Evolutionary conservation across 1,140 invertebrate genomes (phyloP), one percentile per base, ranked within the genome.

Genomic region (Planococcus citri): DNA sequence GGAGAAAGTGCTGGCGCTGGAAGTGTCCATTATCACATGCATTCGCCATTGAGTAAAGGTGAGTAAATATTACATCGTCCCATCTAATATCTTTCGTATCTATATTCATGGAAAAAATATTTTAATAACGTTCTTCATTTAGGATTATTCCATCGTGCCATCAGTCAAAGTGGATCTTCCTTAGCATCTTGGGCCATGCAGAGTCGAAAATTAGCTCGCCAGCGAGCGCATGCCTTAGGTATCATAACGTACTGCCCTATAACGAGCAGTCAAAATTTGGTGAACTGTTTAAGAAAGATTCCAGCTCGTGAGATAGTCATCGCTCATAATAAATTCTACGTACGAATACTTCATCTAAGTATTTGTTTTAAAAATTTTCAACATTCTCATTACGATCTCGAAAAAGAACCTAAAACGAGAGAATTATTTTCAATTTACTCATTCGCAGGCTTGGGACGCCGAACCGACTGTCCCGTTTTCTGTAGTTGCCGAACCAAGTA

Each of bases 131-230:
- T 33, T 3, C 12, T 64, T 24, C 17, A 25, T 64, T 24, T 21
- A 64, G 60, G 71, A 33, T 71, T 80, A 17, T 81, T 81, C 70
- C 77, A 76, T 58, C 69, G 75, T 37, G 78, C 75, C 1, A 79
- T 81, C 27, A 69, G 77, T 57, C 76, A 79, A 78, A 79, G 80
- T 75, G 83, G 83, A 6, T 80, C 79, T 21, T 80, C 82, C n/a
- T 71, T 82, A 4, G 78, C 78, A 71, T 17, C 6, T 24, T 64
- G 60, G 60, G 22, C 60, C 17, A n/a, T n/a, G 17, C 17, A 12
- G 24, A 64, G 1, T 10, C 60, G 3, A 14, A n/a, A 25, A 24
- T 64, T 25, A 17, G 20, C 21, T 64, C 22, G 60, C 25, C 60
- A 64, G 17, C 21, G 20, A 64, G 25, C 60, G 1, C 8, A 25